Conservation (phyloP, 23 tunicate species). For the Corella eumyota region DNA sequence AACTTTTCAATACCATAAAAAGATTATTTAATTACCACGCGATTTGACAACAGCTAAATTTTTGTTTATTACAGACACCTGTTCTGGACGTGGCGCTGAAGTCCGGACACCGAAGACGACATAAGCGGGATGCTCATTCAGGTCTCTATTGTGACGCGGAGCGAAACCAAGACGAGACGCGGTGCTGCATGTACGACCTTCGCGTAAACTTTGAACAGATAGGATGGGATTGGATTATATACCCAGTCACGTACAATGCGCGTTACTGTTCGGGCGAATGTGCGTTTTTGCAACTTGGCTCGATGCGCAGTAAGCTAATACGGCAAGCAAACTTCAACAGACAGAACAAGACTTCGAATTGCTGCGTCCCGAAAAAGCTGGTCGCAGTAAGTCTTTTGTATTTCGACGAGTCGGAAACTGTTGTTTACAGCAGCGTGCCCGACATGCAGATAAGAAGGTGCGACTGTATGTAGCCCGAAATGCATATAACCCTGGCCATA, state of each 20-base stretch:
- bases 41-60: neutral
- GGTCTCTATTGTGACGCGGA: slow-evolving; percentile 7
- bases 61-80: slow-evolving; percentile 49
- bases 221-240: slow-evolving; percentile 72
- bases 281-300: slow-evolving; percentile 11
- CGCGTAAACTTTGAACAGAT: slow-evolving; percentile 25
- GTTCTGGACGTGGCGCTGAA: slow-evolving; percentile 34
- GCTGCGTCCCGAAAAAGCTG: slow-evolving; percentile 61
- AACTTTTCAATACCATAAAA: no score
- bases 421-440: slow-evolving; percentile 53
- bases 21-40: no score
- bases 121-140: slow-evolving; percentile 14
- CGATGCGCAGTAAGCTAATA: slow-evolving; percentile 15
- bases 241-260: slow-evolving; percentile 30
- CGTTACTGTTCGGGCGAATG: slow-evolving; percentile 65
- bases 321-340: slow-evolving; percentile 11
- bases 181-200: slow-evolving; percentile 52
- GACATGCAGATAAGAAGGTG: slow-evolving; percentile 60
- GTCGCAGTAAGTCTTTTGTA: slow-evolving; percentile 46
- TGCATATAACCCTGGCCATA: no score
- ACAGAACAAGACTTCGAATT: slow-evolving; percentile 7
- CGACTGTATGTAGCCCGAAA: slow-evolving; percentile 62
- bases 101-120: slow-evolving; percentile 11
- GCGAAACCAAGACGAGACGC: slow-evolving; percentile 9
- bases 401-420: slow-evolving; percentile 41